Base-by-base conservation (phyloP, 2,888 invertebrate genomes). In the Dorcus hopei region DNA sequence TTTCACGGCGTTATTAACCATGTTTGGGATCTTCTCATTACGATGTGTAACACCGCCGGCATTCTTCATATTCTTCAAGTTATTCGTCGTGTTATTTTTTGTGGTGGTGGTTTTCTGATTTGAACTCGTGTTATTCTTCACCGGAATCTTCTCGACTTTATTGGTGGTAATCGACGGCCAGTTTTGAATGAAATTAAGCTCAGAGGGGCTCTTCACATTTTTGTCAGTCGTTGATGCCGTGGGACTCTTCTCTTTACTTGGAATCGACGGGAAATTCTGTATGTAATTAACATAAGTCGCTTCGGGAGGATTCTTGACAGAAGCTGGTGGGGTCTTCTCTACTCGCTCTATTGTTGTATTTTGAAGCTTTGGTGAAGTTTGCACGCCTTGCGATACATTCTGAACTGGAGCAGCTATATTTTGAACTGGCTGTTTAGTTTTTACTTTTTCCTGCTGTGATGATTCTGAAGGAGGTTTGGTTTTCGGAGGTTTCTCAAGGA, bases 111-210 rank as follows among this genome's bases (percentile, higher is more conserved):
- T 49, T 48, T 68, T 60, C 57, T 62, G 61, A 60, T 56, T 49
- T 49, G 54, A 55, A 38, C 53, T 63, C 49, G 62, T 65, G 48
- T 61, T 64, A 47, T 61, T 68, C 47, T 60, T 67, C 11, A 39
- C 38, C 45, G 38, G 40, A 38, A 19, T 60, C 7, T 68, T 58
- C 26, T 57, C 58, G 41, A 42, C 4, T 39, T 66, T 68, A 48
- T 65, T 61, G 40, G 61, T 65, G 9, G 65, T 64, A 39, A 77
- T 76, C 8, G 74, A 72, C n/a, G 77, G 77, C 66, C 76, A 77
- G 63, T 70, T 74, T 61, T 69, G 72, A 14, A 72, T 66, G 61
- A 33, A 33, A 6, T 33, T 33, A 6, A 33, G 74, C 73, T 63
- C 72, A 70, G 57, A 74, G 71, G 73, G 51, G 65, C 65, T 59